Conservation (phyloP, 2,888 invertebrate species). For the Leptopilina syphax region DNA sequence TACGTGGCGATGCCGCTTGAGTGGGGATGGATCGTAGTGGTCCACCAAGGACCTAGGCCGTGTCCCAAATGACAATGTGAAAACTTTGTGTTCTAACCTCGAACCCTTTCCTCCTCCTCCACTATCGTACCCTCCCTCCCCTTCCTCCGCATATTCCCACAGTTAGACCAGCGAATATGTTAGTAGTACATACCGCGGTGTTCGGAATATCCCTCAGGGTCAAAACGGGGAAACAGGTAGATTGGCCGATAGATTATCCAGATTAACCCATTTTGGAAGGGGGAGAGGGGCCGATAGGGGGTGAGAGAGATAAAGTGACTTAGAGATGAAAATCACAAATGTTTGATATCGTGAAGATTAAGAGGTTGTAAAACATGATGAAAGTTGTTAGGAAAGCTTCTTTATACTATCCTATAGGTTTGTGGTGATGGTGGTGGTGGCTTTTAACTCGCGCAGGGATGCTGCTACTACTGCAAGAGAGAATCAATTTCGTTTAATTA, state of each 20-base stretch:
- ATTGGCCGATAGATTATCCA: conserved; percentile 36
- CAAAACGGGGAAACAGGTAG: conserved; percentile 46
- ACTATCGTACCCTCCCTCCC: conserved; percentile 10
- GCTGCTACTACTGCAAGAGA: neutral
- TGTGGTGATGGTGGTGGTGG: neutral
- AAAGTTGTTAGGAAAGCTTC: conserved; percentile 11
- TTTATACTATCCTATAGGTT: neutral
- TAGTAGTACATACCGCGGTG: conserved; percentile 59
- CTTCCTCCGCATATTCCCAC: neutral
- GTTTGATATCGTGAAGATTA: conserved; percentile 2
- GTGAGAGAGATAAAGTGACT: neutral
- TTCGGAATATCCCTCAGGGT: conserved; percentile 64
- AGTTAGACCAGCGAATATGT: conserved; percentile 24
- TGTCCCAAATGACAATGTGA: conserved; percentile 67
- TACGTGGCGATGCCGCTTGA: conserved; percentile 56
- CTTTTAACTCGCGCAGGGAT: conserved; percentile 1
- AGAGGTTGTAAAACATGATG: neutral
- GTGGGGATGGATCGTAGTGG: conserved; percentile 68
- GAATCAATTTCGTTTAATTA: conserved; percentile 35
- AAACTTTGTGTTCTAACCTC: conserved; percentile 65
- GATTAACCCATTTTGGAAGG: neutral
- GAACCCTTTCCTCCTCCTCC: conserved; percentile 48
- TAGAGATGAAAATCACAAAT: conserved; percentile 14
- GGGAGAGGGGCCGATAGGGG: no score
- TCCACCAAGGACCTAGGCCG: conserved; percentile 59